phyloP scores from a whole-genome alignment of 53 echinoderm and acorn worm species.

The Henricia sp. region DNA sequence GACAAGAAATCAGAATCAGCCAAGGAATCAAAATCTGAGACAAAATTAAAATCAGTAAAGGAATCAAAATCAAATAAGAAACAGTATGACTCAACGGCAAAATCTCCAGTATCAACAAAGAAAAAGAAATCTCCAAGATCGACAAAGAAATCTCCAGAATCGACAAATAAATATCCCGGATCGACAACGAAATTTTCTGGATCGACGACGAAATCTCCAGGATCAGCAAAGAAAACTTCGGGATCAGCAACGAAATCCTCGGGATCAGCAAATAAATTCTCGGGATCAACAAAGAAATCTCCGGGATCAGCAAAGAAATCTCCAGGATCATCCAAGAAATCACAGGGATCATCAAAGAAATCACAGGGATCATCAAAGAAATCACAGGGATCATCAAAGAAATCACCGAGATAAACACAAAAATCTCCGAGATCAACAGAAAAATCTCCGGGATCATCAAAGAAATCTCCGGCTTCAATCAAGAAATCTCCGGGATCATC shows the following conservation, averaged over 20 bases:
- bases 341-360: conserved; percentile 39
- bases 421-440: conserved; percentile 23
- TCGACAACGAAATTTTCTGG: conserved; percentile 21
- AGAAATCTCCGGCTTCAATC: conserved; percentile 37
- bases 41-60: conserved; percentile 43
- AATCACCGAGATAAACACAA: conserved; percentile 24
- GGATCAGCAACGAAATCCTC: conserved; percentile 21
- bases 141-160: conserved; percentile 11
- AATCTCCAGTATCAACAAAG: background rate
- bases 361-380: conserved; percentile 28
- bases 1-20: background rate
- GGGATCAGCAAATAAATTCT: conserved; percentile 27
- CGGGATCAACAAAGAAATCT: conserved; percentile 29
- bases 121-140: conserved; percentile 3
- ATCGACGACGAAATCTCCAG: conserved; percentile 33
- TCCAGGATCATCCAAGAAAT: conserved; percentile 20
- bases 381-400: conserved; percentile 37
- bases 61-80: conserved; percentile 21
- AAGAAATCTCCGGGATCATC: conserved; percentile 49
- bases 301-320: conserved; percentile 39
- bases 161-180: conserved; percentile 30
- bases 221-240: conserved; percentile 20
- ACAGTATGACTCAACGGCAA: no score
- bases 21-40: conserved; percentile 9
- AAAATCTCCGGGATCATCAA: conserved; percentile 29